phyloP scores from a whole-genome alignment of 1,140 invertebrate genomes.

The Achroia grisella region DNA sequence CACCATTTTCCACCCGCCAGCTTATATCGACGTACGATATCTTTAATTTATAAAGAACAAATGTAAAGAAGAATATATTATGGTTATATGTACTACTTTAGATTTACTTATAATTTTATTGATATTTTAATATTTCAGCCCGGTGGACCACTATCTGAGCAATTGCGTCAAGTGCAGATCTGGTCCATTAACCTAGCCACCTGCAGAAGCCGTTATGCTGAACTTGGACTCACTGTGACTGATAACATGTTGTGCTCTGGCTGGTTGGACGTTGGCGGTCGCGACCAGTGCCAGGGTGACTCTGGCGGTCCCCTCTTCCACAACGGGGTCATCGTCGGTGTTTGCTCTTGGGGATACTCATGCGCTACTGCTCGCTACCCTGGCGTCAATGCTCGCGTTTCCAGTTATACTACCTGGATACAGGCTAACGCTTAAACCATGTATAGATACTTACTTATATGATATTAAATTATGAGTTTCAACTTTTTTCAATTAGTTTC shows the following conservation, averaged over 20 bases:
- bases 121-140: too few relatives aligned
- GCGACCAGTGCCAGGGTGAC: constrained; percentile 21
- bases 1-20: too few relatives aligned
- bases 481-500: too few relatives aligned
- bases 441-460: not conserved
- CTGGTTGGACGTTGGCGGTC: constrained; percentile 13
- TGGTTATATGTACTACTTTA: too few relatives aligned
- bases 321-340: constrained; percentile 60
- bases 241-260: constrained; percentile 27
- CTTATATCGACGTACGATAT: too few relatives aligned
- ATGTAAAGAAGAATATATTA: too few relatives aligned
- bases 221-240: constrained; percentile 1
- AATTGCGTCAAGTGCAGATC: constrained; percentile 27
- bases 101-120: too few relatives aligned
- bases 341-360: constrained; percentile 72
- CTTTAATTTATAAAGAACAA: too few relatives aligned
- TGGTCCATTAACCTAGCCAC: constrained; percentile 19
- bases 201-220: constrained; percentile 18
- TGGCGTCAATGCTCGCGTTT: constrained; percentile 67
- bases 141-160: constrained; percentile 12
- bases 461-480: not conserved
- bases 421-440: constrained; percentile 9
- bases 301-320: constrained; percentile 63
- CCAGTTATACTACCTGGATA: constrained; percentile 27
- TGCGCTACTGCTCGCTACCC: constrained; percentile 66